Conservation (phyloP, 2,113 vertebrate species). For the Leptocoma aspasia region DNA sequence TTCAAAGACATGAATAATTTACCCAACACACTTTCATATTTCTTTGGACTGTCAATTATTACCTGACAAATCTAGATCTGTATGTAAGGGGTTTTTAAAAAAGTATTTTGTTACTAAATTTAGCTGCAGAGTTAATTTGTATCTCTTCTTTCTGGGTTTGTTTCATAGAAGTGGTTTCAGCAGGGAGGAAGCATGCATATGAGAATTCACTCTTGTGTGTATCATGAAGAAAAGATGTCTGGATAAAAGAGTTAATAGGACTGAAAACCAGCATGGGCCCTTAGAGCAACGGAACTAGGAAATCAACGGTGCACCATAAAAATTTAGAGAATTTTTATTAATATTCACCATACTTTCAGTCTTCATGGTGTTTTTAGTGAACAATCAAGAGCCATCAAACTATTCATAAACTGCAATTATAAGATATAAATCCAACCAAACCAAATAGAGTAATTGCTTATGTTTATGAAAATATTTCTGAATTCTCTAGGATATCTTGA, state of each 20-base stretch:
- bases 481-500: not conserved
- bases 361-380: not conserved
- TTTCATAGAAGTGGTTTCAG: not conserved
- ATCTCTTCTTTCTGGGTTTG: not conserved
- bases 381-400: not conserved
- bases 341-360: not conserved
- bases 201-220: not conserved
- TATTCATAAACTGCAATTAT: not conserved
- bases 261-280: not conserved
- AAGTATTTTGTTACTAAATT: not conserved
- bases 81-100: rapidly evolving
- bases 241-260: not conserved
- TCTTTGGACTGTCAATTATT: not conserved
- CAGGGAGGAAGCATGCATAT: not conserved
- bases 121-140: not conserved
- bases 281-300: not conserved
- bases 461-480: not conserved
- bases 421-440: not conserved
- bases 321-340: not conserved
- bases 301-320: not conserved
- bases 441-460: not conserved
- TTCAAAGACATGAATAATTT: not conserved
- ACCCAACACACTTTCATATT: not conserved
- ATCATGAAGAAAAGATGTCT: not conserved
- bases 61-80: not conserved